These are phyloP conservation scores for Seira ritae DNA, from an alignment of 2,888 invertebrate genomes.

Conservation along the genomic window DNA sequence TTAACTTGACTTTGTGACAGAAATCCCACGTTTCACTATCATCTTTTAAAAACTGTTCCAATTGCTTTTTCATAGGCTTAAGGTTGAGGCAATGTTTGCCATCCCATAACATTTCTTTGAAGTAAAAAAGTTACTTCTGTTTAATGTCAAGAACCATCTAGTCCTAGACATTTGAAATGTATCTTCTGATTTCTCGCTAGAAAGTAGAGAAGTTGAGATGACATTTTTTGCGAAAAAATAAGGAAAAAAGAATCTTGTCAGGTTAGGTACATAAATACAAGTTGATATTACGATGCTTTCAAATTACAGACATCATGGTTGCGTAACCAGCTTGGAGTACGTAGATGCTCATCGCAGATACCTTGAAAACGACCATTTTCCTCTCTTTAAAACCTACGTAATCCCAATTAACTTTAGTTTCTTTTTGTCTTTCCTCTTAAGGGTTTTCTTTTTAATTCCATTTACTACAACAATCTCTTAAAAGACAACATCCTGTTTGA, in stretches of 20 bases:
- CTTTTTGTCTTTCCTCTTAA: not conserved
- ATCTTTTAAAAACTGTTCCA: conserved; percentile 5
- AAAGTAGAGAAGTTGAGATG: no score
- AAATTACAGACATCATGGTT: not conserved
- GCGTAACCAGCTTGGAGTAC: not conserved
- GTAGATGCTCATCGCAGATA: not conserved
- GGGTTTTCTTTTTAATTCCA: conserved; percentile 1
- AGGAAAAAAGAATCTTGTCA: not conserved
- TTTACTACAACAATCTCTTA: not conserved
- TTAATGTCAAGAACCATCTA: conserved; percentile 52
- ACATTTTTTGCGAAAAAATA: not conserved
- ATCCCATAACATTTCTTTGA: not conserved
- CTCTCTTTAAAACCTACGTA: not conserved
- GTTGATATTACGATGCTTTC: not conserved
- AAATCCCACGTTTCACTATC: conserved; percentile 16
- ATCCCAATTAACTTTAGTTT: conserved; percentile 53
- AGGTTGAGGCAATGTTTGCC: not conserved
- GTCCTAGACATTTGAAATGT: not conserved
- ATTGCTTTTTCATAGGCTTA: conserved; percentile 2
- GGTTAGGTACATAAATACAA: conserved; percentile 7
- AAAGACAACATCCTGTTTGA: not conserved
- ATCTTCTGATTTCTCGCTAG: not conserved
- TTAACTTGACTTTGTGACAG: conserved; percentile 62
- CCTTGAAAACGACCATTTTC: not conserved
- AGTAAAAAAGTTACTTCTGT: not conserved